Base-by-base conservation (phyloP, 37 sponge, comb jelly and placozoan genomes). In the Dysidea cf. avara region DNA sequence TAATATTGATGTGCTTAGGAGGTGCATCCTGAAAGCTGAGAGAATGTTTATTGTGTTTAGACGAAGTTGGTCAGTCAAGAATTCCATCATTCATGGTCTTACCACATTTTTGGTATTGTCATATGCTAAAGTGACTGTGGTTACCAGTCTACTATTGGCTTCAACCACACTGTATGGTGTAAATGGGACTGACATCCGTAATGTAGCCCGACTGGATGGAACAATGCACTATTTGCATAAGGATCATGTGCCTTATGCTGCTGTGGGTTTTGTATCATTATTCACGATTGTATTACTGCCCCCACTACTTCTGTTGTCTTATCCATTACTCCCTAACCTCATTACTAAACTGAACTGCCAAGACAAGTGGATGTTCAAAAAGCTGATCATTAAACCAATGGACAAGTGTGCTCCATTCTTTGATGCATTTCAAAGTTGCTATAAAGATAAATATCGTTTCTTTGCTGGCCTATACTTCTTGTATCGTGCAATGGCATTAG, bases 361-460 rank as follows among this genome's bases (percentile, higher is more conserved):
- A 9, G 46, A 43, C 46, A 43, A 43, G 9, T 43, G 46, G 71
- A 20, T 13, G 0, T 54, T 17, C 38, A 38, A 56, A 33, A 54
- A 24, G 12, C 56, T 71, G 1, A 43, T 35, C 18, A 43, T 43
- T 9, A 43, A 43, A 9, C 46, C 46, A 43, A 12, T 43, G 46
- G 46, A 43, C 46, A 43, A 43, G 46, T 43, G 46, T 43, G 55
- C 37, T 54, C 56, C 56, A n/a, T 32, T 71, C 53, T 43, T 71
- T 18, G 56, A 54, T 56, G 53, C 57, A 5, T 71, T 71, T 55
- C 56, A 71, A 28, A 56, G 71, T 4, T 71, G 71, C 56, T 71
- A 54, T 36, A 54, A 71, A 34, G 34, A 71, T 20, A 53, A 53
- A 56, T 54, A 21, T 16, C 22, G 53, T 1, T 71, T 52, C 37